phyloP scores from a whole-genome alignment of 1,140 invertebrate species.

The Spodoptera litura region DNA sequence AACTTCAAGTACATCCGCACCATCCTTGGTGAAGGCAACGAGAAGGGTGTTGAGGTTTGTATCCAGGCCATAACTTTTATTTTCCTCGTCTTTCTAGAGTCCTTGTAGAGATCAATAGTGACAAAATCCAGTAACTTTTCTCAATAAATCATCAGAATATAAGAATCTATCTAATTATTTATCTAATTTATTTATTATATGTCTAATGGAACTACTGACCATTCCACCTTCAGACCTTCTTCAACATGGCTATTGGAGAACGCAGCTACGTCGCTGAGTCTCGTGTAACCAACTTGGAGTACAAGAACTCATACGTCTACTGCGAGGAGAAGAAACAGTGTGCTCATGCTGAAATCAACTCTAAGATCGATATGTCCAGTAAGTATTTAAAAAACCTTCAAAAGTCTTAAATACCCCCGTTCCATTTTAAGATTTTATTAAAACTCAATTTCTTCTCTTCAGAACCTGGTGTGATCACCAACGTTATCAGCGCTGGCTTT shows the following conservation, averaged over 20 bases:
- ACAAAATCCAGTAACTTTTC: no score
- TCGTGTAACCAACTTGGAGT: slow-evolving; percentile 90
- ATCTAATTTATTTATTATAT: no score
- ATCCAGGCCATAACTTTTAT: neutral
- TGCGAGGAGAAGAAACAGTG: slow-evolving; percentile 93
- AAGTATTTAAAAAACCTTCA: slow-evolving; percentile 57
- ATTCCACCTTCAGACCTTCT: slow-evolving; percentile 74
- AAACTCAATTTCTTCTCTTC: neutral
- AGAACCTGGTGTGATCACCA: slow-evolving; percentile 72
- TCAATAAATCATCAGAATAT: no score
- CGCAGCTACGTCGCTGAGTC: slow-evolving; percentile 88
- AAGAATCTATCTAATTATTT: no score
- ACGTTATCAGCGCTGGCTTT: slow-evolving; percentile 78
- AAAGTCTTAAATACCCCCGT: no score
- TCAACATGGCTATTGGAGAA: slow-evolving; percentile 85
- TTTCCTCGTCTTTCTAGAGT: no score
- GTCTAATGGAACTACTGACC: neutral
- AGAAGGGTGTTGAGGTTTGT: slow-evolving; percentile 87
- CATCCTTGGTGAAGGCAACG: slow-evolving; percentile 86
- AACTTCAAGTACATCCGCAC: slow-evolving; percentile 91
- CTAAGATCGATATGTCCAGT: slow-evolving; percentile 86
- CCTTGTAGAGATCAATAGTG: no score
- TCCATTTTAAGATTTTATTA: neutral
- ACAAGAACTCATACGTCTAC: slow-evolving; percentile 89
- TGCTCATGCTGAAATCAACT: slow-evolving; percentile 89